These are phyloP conservation scores for Kryptolebias ocellatus DNA, from an alignment of 2,797 vertebrate species.

Conservation along the genomic window DNA sequence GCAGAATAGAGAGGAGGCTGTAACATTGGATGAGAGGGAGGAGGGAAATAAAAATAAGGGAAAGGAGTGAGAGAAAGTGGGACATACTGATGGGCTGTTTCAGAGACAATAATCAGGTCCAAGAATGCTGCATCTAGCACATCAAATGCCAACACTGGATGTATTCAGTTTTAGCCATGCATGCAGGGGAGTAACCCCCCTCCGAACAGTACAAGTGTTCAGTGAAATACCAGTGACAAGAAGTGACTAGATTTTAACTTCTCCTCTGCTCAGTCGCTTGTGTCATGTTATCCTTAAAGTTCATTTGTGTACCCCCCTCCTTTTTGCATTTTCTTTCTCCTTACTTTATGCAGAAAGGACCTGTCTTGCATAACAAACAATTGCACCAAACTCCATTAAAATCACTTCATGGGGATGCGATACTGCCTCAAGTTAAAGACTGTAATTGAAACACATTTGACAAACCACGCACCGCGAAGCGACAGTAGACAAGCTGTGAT, in stretches of 20 bases:
- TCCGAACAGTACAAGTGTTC: slow-evolving; percentile 39
- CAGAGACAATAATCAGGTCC: slow-evolving; percentile 33
- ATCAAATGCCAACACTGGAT: slow-evolving; percentile 38
- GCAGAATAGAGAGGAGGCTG: slow-evolving; percentile 49
- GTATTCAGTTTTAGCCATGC: slow-evolving; percentile 36
- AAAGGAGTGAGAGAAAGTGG: slow-evolving; percentile 49
- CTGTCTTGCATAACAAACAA: slow-evolving; percentile 77
- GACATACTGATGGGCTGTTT: slow-evolving; percentile 40
- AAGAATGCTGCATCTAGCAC: slow-evolving; percentile 47
- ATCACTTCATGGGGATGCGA: slow-evolving; percentile 75
- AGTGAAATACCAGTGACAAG: slow-evolving; percentile 30
- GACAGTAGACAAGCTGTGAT: slow-evolving; percentile 75
- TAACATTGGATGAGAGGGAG: slow-evolving; percentile 34
- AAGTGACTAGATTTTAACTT: slow-evolving; percentile 14
- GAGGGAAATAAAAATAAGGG: slow-evolving; percentile 5
- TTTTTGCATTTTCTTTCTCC: slow-evolving; percentile 5
- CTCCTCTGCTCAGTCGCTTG: slow-evolving; percentile 54
- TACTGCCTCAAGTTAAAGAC: slow-evolving; percentile 77
- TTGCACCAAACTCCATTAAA: slow-evolving; percentile 78
- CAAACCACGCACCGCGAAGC: slow-evolving; percentile 69
- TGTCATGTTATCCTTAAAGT: slow-evolving; percentile 63
- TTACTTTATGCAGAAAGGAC: slow-evolving; percentile 56
- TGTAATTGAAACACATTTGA: slow-evolving; percentile 80
- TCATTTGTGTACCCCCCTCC: slow-evolving; percentile 52
- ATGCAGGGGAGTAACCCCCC: slow-evolving; percentile 19